These are phyloP conservation scores for Gallinago media DNA, from an alignment of 2,113 vertebrate species.

Conservation along the genomic window DNA sequence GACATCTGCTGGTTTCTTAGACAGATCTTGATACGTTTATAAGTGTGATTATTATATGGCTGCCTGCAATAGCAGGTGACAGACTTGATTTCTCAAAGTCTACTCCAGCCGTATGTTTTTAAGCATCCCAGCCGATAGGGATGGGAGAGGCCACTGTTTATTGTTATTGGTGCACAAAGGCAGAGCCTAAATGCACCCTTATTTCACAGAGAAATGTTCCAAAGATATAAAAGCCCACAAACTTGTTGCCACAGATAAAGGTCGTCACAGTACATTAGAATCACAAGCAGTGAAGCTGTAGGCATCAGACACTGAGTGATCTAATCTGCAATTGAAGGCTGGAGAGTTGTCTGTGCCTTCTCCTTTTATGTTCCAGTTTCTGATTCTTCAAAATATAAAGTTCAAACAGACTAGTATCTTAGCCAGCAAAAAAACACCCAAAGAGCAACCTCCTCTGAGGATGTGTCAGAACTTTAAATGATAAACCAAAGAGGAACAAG, in stretches of 20 bases:
- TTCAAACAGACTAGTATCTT: slow-evolving; percentile 23
- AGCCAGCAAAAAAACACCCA: background rate
- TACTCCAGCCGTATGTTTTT: background rate
- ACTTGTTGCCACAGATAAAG: background rate
- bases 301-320: background rate
- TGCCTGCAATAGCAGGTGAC: background rate
- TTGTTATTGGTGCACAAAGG: background rate
- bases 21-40: background rate
- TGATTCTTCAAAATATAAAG: slow-evolving; percentile 14
- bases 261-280: background rate
- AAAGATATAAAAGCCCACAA: background rate
- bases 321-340: background rate
- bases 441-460: background rate
- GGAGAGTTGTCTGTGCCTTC: background rate
- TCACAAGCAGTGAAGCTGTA: background rate
- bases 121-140: background rate
- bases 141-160: background rate
- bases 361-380: slow-evolving; percentile 25
- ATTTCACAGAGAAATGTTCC: background rate
- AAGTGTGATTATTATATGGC: background rate
- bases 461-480: background rate
- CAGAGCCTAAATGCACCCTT: background rate
- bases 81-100: background rate
- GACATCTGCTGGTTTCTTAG: background rate
- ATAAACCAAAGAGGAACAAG: background rate